Conservation (phyloP, 2,888 invertebrate genomes). For the Priocnemis perturbator region DNA sequence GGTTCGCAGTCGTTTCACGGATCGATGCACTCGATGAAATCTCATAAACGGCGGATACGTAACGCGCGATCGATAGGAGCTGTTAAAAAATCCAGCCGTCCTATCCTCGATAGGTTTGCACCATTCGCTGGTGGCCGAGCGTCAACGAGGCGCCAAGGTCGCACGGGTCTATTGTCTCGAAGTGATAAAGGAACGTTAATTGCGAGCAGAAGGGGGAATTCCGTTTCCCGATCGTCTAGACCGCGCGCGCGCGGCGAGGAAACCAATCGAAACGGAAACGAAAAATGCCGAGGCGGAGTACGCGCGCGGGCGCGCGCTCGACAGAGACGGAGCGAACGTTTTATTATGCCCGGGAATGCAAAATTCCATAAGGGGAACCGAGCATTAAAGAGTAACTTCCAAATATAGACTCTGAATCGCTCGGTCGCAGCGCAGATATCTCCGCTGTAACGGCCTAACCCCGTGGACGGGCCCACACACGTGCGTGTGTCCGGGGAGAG, state of each 20-base stretch:
- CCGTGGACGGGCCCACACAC: too few species aligned
- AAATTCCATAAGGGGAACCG: too few species aligned
- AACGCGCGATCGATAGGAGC: too few species aligned
- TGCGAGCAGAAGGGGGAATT: slow-evolving; percentile 30
- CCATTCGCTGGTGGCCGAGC: slow-evolving; percentile 17
- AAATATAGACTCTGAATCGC: too few species aligned
- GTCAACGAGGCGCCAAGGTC: slow-evolving; percentile 28
- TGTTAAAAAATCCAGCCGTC: too few species aligned
- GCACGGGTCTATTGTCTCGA: slow-evolving; percentile 25
- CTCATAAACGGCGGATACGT: slow-evolving; percentile 3
- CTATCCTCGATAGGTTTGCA: slow-evolving; percentile 27
- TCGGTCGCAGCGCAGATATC: too few species aligned
- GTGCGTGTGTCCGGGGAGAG: neutral
- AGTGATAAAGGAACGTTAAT: slow-evolving; percentile 42
- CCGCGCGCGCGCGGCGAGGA: neutral
- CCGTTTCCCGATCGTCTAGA: slow-evolving; percentile 18
- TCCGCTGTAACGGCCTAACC: too few species aligned
- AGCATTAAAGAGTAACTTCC: too few species aligned
- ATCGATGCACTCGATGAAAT: neutral
- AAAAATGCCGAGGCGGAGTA: neutral
- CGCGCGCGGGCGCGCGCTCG: neutral
- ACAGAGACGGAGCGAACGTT: neutral
- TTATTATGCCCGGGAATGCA: too few species aligned
- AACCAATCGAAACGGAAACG: neutral
- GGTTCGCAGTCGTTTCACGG: neutral